Evolutionary conservation across 2,797 vertebrate genomes (phyloP).

Genomic region (Percopsis omiscomaycus): DNA sequence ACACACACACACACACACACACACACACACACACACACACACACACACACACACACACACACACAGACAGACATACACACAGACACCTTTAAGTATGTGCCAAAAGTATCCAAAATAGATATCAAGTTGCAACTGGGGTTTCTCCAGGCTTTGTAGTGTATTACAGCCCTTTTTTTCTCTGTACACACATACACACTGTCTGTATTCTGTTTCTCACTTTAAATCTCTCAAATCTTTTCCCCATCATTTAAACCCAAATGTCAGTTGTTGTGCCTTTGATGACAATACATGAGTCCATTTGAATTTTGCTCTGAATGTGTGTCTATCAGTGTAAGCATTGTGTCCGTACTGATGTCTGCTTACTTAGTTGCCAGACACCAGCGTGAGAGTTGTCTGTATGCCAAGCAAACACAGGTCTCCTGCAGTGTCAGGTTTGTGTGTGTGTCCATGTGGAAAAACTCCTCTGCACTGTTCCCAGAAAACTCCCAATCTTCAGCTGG

Average conservation of each 20-base stretch:
- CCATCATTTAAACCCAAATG: too few relatives aligned
- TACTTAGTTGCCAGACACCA: constrained; percentile 48
- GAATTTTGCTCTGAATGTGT: background rate
- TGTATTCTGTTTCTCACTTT: too few relatives aligned
- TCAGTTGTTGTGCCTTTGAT: too few relatives aligned
- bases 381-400: constrained; percentile 50
- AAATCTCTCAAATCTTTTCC: too few relatives aligned
- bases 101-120: constrained; percentile 49
- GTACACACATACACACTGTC: background rate
- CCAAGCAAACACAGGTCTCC: constrained; percentile 58
- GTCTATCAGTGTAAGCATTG: background rate
- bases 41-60: constrained; percentile 16
- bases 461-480: constrained; percentile 50
- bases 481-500: constrained; percentile 28
- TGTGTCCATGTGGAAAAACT: constrained; percentile 34
- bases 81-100: constrained; percentile 46
- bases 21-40: too few relatives aligned
- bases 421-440: constrained; percentile 21
- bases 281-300: too few relatives aligned
- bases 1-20: too few relatives aligned
- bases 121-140: constrained; percentile 54
- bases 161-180: constrained; percentile 7
- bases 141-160: constrained; percentile 32
- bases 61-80: constrained; percentile 16
- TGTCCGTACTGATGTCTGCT: background rate